phyloP scores from a whole-genome alignment of 2,113 vertebrate species.

The Chloropsis cyanopogon region DNA sequence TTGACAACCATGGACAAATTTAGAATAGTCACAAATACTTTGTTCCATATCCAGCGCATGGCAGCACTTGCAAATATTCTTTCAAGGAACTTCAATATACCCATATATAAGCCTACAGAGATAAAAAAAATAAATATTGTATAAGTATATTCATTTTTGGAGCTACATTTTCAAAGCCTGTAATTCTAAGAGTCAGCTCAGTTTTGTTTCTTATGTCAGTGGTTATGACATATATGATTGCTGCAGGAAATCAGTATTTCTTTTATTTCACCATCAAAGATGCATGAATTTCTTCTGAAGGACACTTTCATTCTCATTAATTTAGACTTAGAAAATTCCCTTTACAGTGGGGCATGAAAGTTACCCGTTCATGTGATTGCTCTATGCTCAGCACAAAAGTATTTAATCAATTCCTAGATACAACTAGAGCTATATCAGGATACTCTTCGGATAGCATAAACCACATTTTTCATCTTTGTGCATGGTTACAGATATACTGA shows the following conservation, averaged over 20 bases:
- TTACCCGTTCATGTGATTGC: not conserved
- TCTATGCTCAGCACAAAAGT: not conserved
- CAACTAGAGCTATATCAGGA: not conserved
- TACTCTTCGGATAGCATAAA: not conserved
- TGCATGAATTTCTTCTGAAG: not conserved
- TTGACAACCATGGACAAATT: constrained; percentile 37
- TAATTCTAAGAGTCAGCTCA: not conserved
- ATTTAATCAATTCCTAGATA: not conserved
- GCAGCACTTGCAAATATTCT: not conserved
- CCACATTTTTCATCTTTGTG: not conserved
- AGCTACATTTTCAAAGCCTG: not conserved
- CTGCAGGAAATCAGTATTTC: not conserved
- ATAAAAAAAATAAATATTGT: not conserved
- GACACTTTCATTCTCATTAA: not conserved
- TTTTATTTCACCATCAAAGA: not conserved
- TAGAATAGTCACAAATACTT: constrained; percentile 12
- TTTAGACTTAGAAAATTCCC: not conserved
- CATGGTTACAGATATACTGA: not conserved
- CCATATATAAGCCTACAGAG: not conserved
- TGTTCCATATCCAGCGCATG: constrained; percentile 31
- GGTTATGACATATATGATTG: not conserved
- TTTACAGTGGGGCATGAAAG: not conserved
- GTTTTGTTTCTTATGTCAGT: not conserved
- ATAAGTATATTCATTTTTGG: not conserved
- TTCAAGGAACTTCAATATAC: not conserved